These are phyloP conservation scores for Harmothoe impar DNA, from an alignment of 2,888 invertebrate genomes.

Conservation along the genomic window DNA sequence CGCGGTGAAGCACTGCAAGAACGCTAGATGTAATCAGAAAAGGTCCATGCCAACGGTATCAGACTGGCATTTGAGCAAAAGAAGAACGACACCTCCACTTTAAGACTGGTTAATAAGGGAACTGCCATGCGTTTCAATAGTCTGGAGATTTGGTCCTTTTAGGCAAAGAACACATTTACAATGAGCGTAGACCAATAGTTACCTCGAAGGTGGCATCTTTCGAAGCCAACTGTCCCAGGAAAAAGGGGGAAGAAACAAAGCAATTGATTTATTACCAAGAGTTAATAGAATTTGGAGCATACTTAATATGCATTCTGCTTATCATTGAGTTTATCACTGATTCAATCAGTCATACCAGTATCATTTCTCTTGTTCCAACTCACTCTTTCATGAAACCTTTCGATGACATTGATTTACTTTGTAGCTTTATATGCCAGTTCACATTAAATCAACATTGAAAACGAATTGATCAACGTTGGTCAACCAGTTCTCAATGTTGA, in stretches of 20 bases:
- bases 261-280: constrained; percentile 33
- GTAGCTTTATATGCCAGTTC: no score
- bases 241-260: constrained; percentile 51
- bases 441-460: no score
- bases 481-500: no score
- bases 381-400: no score
- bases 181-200: constrained; percentile 56
- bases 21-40: constrained; percentile 20
- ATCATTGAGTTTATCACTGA: not conserved
- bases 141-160: not conserved
- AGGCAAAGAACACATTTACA: not conserved
- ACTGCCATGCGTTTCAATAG: constrained; percentile 4
- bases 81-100: constrained; percentile 15
- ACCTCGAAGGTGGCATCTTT: constrained; percentile 60
- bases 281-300: not conserved
- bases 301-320: not conserved
- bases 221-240: constrained; percentile 61
- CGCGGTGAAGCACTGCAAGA: constrained; percentile 14
- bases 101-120: not conserved
- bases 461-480: no score
- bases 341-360: no score
- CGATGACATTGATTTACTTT: no score
- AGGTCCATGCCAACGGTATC: constrained; percentile 27
- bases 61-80: constrained; percentile 36
- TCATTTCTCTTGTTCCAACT: no score